phyloP scores from a whole-genome alignment of 2,888 invertebrate species.

The Cyaniris semiargus region DNA sequence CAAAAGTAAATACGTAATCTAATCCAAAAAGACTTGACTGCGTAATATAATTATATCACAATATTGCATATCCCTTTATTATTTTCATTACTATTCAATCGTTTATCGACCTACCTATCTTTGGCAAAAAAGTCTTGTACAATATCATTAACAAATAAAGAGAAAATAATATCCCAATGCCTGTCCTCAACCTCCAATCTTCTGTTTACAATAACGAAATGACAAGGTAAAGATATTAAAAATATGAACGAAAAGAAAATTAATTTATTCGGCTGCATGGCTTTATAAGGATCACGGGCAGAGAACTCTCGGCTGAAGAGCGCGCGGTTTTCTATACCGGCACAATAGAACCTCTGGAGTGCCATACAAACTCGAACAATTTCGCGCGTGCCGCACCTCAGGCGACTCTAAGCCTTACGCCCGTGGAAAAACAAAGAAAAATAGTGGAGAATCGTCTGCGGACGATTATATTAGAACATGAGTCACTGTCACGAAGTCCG shows the following conservation, averaged over 20 bases:
- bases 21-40: too few relatives aligned
- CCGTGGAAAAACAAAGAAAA: slow-evolving; percentile 32
- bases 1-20: too few relatives aligned
- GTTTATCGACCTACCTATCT: not conserved
- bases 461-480: slow-evolving; percentile 69
- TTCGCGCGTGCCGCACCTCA: slow-evolving; percentile 39
- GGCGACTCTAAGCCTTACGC: slow-evolving; percentile 51
- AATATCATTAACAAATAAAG: not conserved
- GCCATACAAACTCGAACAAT: slow-evolving; percentile 51
- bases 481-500: slow-evolving; percentile 66
- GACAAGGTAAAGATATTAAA: slow-evolving; percentile 13
- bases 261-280: slow-evolving; percentile 44
- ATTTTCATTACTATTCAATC: not conserved
- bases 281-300: slow-evolving; percentile 56
- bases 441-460: slow-evolving; percentile 49
- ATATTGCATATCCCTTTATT: not conserved
- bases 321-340: slow-evolving; percentile 63
- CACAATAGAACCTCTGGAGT: slow-evolving; percentile 61
- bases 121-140: too few relatives aligned
- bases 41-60: too few relatives aligned
- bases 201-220: slow-evolving; percentile 2
- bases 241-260: slow-evolving; percentile 39
- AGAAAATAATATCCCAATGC: not conserved
- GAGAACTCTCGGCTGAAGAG: slow-evolving; percentile 54
- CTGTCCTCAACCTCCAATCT: not conserved